Conservation (phyloP, 2,797 vertebrate genomes). For the Rousettus madagascariensis region DNA sequence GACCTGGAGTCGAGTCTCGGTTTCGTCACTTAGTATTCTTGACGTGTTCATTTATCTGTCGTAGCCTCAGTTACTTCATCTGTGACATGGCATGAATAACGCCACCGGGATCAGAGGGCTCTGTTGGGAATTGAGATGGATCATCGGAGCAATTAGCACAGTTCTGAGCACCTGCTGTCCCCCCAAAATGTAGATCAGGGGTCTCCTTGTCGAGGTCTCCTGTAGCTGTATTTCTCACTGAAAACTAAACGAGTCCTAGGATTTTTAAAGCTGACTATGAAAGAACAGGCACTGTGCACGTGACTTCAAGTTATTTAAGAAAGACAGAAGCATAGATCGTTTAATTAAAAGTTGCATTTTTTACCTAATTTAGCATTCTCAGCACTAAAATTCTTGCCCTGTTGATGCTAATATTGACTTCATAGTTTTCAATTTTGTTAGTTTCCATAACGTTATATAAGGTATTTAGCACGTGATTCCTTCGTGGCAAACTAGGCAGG, state of each 20-base stretch:
- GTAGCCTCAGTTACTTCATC: neutral
- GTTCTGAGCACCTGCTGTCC: fast-evolving
- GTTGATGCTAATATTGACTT: neutral
- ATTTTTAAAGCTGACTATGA: neutral
- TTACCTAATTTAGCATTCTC: neutral
- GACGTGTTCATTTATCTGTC: neutral
- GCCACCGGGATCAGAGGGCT: neutral
- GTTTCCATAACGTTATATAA: neutral
- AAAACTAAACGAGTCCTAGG: neutral
- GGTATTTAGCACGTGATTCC: neutral
- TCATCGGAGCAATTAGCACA: neutral
- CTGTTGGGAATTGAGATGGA: neutral
- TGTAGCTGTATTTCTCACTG: neutral
- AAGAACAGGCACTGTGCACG: neutral
- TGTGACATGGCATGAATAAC: neutral
- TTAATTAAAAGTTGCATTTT: neutral
- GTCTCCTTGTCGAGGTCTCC: neutral
- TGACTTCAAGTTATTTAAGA: neutral
- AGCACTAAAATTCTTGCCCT: neutral
- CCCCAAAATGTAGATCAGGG: neutral
- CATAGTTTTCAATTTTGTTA: neutral
- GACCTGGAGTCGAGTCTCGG: neutral
- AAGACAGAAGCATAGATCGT: neutral
- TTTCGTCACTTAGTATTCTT: neutral
- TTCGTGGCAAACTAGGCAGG: neutral